Percentiles rank a stretch among this genome's conserved stretches.
These are phyloP conservation scores for mouse (Mus musculus) DNA, from an alignment of 2,113 vertebrate species.

Conservation along the genomic window GRCm39 chr2:37289501-37290000, in stretches of 20 bases:
- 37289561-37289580: neutral
- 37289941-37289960: constrained; percentile 97
- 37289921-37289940: constrained; percentile 97
- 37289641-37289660: constrained; percentile 96
- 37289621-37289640: constrained; percentile 98
- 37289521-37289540: constrained; percentile 39
- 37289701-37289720: constrained; percentile 93
- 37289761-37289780: constrained; percentile 47
- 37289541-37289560: constrained; percentile 15
- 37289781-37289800: constrained; percentile 33
- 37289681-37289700: constrained; percentile 97
- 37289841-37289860: constrained; percentile 97
- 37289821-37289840: constrained; percentile 91
- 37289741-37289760: neutral
- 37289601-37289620: constrained; percentile 96
- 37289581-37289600: constrained; percentile 86
- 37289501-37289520: neutral
- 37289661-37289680: constrained; percentile 96
- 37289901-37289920: constrained; percentile 97
- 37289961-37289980: constrained; percentile 90
- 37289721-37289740: constrained; percentile 64
- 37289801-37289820: constrained; percentile 41
- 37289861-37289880: constrained; percentile 94
- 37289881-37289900: constrained; percentile 96
- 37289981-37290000: constrained; percentile 65